Evolutionary conservation across 2,888 invertebrate species (phyloP), one percentile per base, ranked within the genome.

Genomic region (Stomorhina lunata): DNA sequence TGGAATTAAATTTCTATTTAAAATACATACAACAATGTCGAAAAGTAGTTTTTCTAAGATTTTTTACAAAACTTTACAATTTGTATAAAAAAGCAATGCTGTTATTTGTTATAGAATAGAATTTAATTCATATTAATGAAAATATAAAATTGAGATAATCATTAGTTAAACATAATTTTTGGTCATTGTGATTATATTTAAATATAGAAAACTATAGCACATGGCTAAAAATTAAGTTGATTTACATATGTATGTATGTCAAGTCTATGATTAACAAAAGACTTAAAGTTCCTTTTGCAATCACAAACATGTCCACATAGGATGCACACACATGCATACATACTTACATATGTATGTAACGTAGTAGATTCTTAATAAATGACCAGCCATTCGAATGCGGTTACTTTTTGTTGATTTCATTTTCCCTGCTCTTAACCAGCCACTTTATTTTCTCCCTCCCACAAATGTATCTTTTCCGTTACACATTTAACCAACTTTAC

Each of bases 401-500:
- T 48, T 59, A 40, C 66, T 43, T 79, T 48, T 50, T 45, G 63
- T 78, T 65, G 27, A 57, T 66, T 65, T 78, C 57, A 22, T 63
- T 63, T n/a, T 63, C 15, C 29, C 22, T 7, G 12, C 15, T 78
- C 48, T 43, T 48, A 27, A 17, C 61, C 61, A 25, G 40, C 32
- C 61, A 77, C 40, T 53, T 69, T 45, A 17, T 63, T 43, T 37
- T 53, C 57, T 34, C 29, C 37, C 65, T 40, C 32, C 37, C 40
- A 55, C 55, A 71, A 53, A 25, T 43, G 43, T 63, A 45, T 45
- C 61, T 61, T 68, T 72, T 65, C 78, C 78, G 72, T 66, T 59
- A 48, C 57, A 73, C 66, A 68, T 66, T 66, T 43, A 61, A 61
- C 66, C 50, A 73, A 73, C 61, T 75, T 61, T 61, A 80, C 69